A percentile compares a stretch with the other conserved stretches of the same genome.
These are phyloP conservation scores for Anadara kagoshimensis DNA, from an alignment of 1,140 invertebrate species.

Conservation along the genomic window DNA sequence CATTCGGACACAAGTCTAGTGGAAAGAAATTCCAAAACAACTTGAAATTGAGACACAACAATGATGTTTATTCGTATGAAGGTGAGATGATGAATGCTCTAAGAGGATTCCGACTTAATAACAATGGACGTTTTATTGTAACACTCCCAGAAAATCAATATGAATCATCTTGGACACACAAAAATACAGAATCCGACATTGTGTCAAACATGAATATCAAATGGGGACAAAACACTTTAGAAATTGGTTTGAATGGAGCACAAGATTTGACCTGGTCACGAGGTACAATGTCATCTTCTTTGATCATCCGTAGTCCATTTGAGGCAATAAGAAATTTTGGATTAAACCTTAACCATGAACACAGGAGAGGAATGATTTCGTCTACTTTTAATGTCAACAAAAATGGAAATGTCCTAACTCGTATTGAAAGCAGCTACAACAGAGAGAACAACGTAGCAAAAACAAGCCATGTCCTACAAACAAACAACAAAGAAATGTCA, in stretches of 20 bases:
- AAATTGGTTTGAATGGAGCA: slow-evolving; percentile 23
- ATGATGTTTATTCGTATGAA: slow-evolving; percentile 31
- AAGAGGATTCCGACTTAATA: slow-evolving; percentile 21
- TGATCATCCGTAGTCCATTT: slow-evolving; percentile 29
- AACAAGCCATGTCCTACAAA: slow-evolving; percentile 10
- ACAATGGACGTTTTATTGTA: slow-evolving; percentile 32
- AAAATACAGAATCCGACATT: not conserved
- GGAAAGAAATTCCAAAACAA: slow-evolving; percentile 34
- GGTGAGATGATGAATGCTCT: slow-evolving; percentile 35
- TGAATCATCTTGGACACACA: slow-evolving; percentile 38
- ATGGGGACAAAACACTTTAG: slow-evolving; percentile 12
- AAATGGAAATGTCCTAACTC: slow-evolving; percentile 1
- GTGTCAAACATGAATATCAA: slow-evolving; percentile 12
- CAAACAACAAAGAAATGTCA: not conserved
- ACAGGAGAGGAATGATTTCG: slow-evolving; percentile 25
- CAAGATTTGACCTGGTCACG: slow-evolving; percentile 15
- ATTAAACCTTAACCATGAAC: slow-evolving; percentile 24
- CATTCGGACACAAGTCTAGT: slow-evolving; percentile 27
- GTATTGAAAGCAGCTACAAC: slow-evolving; percentile 17
- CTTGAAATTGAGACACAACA: slow-evolving; percentile 32
- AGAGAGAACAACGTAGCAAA: slow-evolving; percentile 16
- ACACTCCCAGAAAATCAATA: slow-evolving; percentile 2
- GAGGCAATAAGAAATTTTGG: slow-evolving; percentile 3
- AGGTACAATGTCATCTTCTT: slow-evolving; percentile 11
- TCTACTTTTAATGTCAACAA: slow-evolving; percentile 5